Base-by-base conservation (phyloP, 53 echinoderm and acorn worm genomes). In the Henricia sp. region DNA sequence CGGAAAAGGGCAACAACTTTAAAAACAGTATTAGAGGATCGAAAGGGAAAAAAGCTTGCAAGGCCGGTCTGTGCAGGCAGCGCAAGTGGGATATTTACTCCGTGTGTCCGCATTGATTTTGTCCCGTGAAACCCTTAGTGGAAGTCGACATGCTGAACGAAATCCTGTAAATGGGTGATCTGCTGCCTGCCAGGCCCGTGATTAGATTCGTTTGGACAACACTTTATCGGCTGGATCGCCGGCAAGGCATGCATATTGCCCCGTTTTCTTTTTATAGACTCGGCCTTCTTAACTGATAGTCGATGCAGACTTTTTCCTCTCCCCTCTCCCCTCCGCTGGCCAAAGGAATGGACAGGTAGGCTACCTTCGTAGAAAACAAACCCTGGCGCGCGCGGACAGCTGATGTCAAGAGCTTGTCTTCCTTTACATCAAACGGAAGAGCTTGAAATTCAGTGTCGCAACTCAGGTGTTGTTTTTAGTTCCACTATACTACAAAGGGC, bases 151-250 rank as follows among this genome's bases (percentile, higher is more conserved):
- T 59, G 59, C 58, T 42, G 16, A 20, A 27, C 59, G 76, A 59
- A 59, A 74, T 74, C 74, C 74, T 30, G 74, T 74, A 74, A 74
- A 76, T 59, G 59, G 76, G 76, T 76, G 76, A 76, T 76, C 58
- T 76, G 21, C 59, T 58, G 39, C 25, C 57, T 41, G 28, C 57
- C 76, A 76, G 30, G 58, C 41, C 76, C 37, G 41, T 76, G 76
- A 76, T 76, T 76, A 76, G 41, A 76, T 76, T 76, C 76, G 59
- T 76, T 59, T 76, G 76, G 76, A 76, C 76, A 76, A 76, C 58
- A 58, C 76, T 76, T 76, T 76, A 76, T 76, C 59, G 76, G 58
- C 33, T 55, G 37, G 55, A 76, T 56, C 59, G 23, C 76, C 76
- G 2, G 58, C 21, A 38, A 76, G 57, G 76, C 76, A 76, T 76